phyloP scores from a whole-genome alignment of 2,797 vertebrate genomes.

The Chiloscyllium punctatum region DNA sequence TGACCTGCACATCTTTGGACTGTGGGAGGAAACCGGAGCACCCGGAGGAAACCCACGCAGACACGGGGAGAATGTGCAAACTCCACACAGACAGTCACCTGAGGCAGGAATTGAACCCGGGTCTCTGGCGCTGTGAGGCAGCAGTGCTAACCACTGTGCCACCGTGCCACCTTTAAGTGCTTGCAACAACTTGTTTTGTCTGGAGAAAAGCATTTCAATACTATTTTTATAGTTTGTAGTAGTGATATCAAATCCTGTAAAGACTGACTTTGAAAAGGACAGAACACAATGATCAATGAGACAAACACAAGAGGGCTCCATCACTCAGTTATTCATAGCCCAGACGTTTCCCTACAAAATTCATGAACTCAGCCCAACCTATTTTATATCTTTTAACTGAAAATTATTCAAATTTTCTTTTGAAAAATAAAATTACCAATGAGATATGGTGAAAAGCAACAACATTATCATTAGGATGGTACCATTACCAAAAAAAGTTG shows the following conservation, averaged over 20 bases:
- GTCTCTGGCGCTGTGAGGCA: too few species aligned
- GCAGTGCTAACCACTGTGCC: too few species aligned
- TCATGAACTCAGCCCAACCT: background rate
- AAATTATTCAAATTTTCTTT: background rate
- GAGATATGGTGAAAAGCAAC: background rate
- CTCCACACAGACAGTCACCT: too few species aligned
- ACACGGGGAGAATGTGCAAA: too few species aligned
- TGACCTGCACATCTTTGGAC: too few species aligned
- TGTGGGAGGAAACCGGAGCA: too few species aligned
- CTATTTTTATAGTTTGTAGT: background rate
- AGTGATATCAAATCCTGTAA: background rate
- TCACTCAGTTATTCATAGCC: background rate
- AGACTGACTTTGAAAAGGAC: background rate
- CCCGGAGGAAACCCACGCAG: too few species aligned
- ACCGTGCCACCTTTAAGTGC: too few species aligned
- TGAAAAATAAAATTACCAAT: background rate
- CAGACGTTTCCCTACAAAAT: background rate
- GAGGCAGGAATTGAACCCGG: too few species aligned
- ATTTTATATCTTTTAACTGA: background rate
- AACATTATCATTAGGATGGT: background rate
- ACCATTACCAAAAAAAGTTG: background rate
- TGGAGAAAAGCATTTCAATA: background rate
- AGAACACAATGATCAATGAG: background rate
- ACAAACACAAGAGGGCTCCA: background rate
- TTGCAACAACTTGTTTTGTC: background rate